Percentiles rank a stretch among this genome's conserved stretches.
Evolutionary conservation across 2,113 vertebrate genomes (phyloP).

Genomic region (Chaetodon trifascialis): DNA sequence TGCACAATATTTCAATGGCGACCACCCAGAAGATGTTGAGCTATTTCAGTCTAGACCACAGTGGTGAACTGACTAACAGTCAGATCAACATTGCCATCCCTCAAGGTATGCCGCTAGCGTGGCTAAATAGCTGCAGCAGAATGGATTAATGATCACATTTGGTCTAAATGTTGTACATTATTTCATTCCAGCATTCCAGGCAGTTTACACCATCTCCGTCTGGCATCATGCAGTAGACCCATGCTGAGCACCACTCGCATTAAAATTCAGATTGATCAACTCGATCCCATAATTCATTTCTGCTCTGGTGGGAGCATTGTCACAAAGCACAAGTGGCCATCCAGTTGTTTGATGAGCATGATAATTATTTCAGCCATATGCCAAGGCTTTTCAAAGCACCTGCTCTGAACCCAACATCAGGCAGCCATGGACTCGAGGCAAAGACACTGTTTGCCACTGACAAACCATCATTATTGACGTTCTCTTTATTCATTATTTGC

Average conservation of each 20-base stretch:
- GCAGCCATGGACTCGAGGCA: conserved; percentile 15
- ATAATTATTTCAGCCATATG: conserved; percentile 81
- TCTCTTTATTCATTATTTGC: conserved; percentile 67
- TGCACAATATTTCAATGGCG: background rate
- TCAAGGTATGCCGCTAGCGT: background rate
- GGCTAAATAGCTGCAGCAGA: conserved; percentile 14
- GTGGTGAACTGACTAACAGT: background rate
- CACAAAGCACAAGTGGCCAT: conserved; percentile 75
- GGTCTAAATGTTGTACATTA: conserved; percentile 17
- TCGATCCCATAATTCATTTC: conserved; percentile 73
- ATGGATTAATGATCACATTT: conserved; percentile 18
- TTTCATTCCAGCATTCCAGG: conserved; percentile 41
- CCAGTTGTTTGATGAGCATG: conserved; percentile 75
- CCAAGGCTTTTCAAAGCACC: conserved; percentile 67
- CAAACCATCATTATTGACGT: conserved; percentile 57
- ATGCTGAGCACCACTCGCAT: conserved; percentile 64
- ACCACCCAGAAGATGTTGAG: conserved; percentile 12
- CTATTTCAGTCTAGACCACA: background rate
- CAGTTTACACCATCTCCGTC: conserved; percentile 30
- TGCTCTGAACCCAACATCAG: conserved; percentile 54
- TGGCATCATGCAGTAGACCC: conserved; percentile 35
- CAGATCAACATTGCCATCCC: background rate
- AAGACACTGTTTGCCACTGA: conserved; percentile 51
- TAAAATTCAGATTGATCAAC: conserved; percentile 78
- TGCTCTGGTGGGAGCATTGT: conserved; percentile 73